Conservation (phyloP, 2,888 invertebrate species). For the Philereme vetulata region DNA sequence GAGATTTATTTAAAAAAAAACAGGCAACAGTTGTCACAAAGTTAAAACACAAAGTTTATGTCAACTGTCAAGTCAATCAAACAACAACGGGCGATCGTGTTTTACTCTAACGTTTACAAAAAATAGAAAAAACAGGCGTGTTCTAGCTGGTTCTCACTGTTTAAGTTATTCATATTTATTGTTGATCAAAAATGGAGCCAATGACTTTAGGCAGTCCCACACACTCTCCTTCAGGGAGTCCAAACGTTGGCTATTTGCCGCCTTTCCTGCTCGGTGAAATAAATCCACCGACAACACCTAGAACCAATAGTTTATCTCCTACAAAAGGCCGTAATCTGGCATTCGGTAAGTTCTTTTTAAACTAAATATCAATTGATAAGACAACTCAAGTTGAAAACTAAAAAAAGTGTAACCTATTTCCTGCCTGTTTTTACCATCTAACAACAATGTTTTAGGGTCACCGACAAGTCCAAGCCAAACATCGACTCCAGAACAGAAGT, state of each 20-base stretch:
- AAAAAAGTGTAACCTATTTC: too few species aligned
- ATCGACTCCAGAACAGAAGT: conserved; percentile 75
- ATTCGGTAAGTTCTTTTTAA: conserved; percentile 75
- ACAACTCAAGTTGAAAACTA: too few species aligned
- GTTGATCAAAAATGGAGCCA: conserved; percentile 87
- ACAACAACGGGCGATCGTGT: too few species aligned
- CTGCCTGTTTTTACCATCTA: neutral
- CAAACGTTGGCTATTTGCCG: conserved; percentile 88
- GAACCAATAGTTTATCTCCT: conserved; percentile 85
- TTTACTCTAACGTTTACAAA: too few species aligned
- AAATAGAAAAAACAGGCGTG: neutral
- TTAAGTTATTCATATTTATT: neutral
- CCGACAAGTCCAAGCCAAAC: conserved; percentile 75
- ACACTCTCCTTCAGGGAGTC: conserved; percentile 87
- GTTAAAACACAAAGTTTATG: too few species aligned
- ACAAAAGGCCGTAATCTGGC: conserved; percentile 82
- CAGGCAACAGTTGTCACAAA: too few species aligned
- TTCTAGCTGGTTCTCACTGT: neutral
- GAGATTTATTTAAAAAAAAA: too few species aligned
- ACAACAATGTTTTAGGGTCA: conserved; percentile 57
- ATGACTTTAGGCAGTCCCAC: conserved; percentile 92
- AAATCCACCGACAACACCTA: conserved; percentile 81
- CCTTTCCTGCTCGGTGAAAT: conserved; percentile 91
- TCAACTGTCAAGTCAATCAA: too few species aligned
- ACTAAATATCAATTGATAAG: neutral